Base-by-base conservation (phyloP, 1,140 invertebrate species). In the Phymastichus coffea region DNA sequence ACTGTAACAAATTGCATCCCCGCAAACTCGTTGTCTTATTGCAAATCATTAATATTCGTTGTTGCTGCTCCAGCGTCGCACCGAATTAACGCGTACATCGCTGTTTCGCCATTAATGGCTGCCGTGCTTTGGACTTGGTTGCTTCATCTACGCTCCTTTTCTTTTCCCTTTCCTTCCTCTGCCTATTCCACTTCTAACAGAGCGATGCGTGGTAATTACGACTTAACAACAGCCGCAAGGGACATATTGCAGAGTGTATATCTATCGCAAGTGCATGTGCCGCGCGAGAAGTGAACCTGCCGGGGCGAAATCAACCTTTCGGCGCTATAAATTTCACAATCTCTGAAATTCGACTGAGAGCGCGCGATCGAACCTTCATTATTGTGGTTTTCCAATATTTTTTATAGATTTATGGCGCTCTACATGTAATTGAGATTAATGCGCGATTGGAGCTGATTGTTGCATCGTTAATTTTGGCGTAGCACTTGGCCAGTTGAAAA, bases 151-250 rank as follows among this genome's bases (percentile, higher is more conserved):
- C n/a, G 4, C 20, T 20, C 20, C 38, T 19, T 9, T 25, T 44
- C 25, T 17, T 33, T 30, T 49, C 35, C 35, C 35, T 49, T 19
- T n/a, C n/a, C 19, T 20, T 30, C 19, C 28, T 35, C 12, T 23
- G 19, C n/a, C 15, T 47, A 47, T 47, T 28, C 23, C 44, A 47
- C 44, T 47, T 47, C 30, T n/a, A 25, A 44, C 26, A 44, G 52
- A 55, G 41, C 38, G 40, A 30, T 44, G 52, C 40, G 26, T 26
- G 43, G 30, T 56, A 47, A 57, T 49, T 41, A 49, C 30, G 30
- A 57, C 33, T 28, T 40, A 41, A 49, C 46, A 48, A 57, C 35
- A 57, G 55, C 55, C 55, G 22, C 46, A n/a, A 57, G 44, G 55
- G 33, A 49, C 44, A 40, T 30, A 10, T 7, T 17, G 40, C 28